Base-by-base conservation (phyloP, 2,797 vertebrate genomes). In the Karalla daura region DNA sequence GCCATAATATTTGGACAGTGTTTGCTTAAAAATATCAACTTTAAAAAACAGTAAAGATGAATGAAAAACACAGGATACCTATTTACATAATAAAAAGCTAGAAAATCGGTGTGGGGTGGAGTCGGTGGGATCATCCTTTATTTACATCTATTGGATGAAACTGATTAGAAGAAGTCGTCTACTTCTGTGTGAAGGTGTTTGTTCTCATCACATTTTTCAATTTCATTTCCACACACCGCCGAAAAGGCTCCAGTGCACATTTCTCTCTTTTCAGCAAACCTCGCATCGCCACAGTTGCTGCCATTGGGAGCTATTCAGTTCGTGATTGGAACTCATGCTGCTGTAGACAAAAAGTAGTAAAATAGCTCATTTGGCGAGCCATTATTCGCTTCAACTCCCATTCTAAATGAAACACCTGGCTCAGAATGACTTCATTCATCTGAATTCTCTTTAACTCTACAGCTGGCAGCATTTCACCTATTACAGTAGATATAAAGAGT, bases 331-430 rank as follows among this genome's bases (percentile, higher is more conserved):
- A 71, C 41, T 56, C 81, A 67, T 61, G 74, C 76, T 1, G 70
- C 62, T 56, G 66, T 28, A 77, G 76, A 89, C 64, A 86, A 89
- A 86, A 83, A 85, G 74, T 60, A 66, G 70, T 75, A 77, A 83
- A 86, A 86, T 85, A 74, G 74, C 84, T 75, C 52, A 80, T 89
- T 86, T 78, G 67, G 61, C 33, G 61, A 58, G 62, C 35, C 32
- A 59, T 80, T 80, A 76, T 67, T 79, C 33, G 63, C 78, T 78
- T 56, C 71, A 18, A 75, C 66, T 86, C 70, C 30, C 64, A n/a
- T 67, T 76, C 62, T 63, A 74, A 87, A 82, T 78, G 80, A 86
- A 76, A 82, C 86, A 90, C 83, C 81, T 88, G 83, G 64, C 69
- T 74, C 30, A 35, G 70, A 80, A 86, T 84, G 72, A 65, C 74